Percentiles rank a stretch among this genome's conserved stretches.
phyloP scores from a whole-genome alignment of 2,888 invertebrate genomes.

The Mechanitis messenoides region DNA sequence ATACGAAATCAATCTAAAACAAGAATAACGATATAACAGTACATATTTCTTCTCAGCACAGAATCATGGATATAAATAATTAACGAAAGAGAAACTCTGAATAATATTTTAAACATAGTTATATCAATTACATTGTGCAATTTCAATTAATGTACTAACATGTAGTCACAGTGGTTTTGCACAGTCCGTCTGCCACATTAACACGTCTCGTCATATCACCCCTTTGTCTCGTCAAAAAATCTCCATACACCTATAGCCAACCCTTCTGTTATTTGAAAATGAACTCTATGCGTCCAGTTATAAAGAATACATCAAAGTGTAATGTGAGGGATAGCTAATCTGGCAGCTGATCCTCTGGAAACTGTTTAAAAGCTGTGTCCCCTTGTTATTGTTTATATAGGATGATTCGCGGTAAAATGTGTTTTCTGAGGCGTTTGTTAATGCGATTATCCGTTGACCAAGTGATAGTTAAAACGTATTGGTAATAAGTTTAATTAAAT shows the following conservation, averaged over 20 bases:
- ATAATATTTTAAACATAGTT: too few species aligned
- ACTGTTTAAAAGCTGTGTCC: conserved; percentile 72
- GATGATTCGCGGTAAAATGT: conserved; percentile 68
- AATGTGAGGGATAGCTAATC: conserved; percentile 66
- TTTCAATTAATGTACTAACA: conserved; percentile 6
- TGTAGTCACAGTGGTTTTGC: conserved; percentile 22
- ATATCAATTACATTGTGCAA: conserved; percentile 19
- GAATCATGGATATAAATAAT: too few species aligned
- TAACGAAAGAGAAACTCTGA: too few species aligned
- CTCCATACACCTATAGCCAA: conserved; percentile 26
- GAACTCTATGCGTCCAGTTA: conserved; percentile 12
- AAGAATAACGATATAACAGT: too few species aligned
- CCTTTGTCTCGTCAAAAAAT: conserved; percentile 65
- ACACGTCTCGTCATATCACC: conserved; percentile 56
- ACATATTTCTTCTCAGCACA: too few species aligned
- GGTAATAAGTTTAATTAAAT: conserved; percentile 11
- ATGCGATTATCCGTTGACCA: conserved; percentile 67
- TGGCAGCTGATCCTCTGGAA: conserved; percentile 72
- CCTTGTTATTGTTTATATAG: conserved; percentile 76
- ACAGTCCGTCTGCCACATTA: conserved; percentile 41
- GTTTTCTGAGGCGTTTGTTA: conserved; percentile 70
- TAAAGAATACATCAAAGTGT: conserved; percentile 15
- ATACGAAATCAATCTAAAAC: too few species aligned
- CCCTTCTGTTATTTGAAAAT: conserved; percentile 13
- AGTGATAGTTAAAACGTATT: conserved; percentile 37